Base-by-base conservation (phyloP, 2,113 vertebrate species). In the Megalops atlanticus region DNA sequence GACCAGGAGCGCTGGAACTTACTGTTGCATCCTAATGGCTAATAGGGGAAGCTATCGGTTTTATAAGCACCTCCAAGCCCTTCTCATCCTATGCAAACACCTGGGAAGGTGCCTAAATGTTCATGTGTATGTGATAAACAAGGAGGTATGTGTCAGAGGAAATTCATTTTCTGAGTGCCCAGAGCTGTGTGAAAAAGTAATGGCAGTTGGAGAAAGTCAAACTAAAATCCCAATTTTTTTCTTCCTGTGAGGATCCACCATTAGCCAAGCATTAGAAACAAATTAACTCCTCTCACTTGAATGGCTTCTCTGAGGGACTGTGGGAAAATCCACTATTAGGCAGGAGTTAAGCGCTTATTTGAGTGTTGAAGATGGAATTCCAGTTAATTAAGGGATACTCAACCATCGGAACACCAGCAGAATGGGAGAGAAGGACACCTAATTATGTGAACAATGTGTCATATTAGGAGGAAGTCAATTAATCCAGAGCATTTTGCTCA, bases 231-330 rank as follows among this genome's bases (percentile, higher is more conserved):
- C 81, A 86, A 80, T 86, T 92, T 91, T 84, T 90, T 92, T 90
- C 90, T 86, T 88, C 86, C 87, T 84, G 90, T 85, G 87, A 84
- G 88, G 87, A 90, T 90, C 89, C 92, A 92, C 92, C 87, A 93
- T 93, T 94, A 94, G 88, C 89, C 91, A 93, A 92, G 93, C 92
- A 92, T 94, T 92, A 93, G 91, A 92, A 91, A 91, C 92, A 93
- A 93, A 94, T 94, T 92, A 93, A 91, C 92, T 94, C 89, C 90
- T 89, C 88, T 89, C 91, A 92, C 89, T 81, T 89, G 89, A 92
- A 89, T 89, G 84, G 84, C 88, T 93, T 90, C 90, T 89, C 89
- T 89, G 88, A 90, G 90, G 90, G 91, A 92, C 92, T 94, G 91
- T 91, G 90, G 91, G 93, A 93, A 93, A 93, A 92, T 89, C 93